Base-by-base conservation (phyloP, 2,888 invertebrate genomes). In the Clostera curtula region DNA sequence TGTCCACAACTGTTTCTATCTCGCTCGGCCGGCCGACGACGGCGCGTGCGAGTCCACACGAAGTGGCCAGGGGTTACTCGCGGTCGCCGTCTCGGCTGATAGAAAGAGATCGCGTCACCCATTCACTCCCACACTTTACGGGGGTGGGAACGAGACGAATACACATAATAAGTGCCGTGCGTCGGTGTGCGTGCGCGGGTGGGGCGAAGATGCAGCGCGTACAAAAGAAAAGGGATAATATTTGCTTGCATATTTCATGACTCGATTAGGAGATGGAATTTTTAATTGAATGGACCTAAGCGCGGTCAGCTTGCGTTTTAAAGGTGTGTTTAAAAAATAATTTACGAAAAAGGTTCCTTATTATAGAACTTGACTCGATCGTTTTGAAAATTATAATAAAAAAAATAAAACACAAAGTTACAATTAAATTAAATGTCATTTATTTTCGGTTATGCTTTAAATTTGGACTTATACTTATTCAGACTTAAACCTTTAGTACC, bases 211-310 rank as follows among this genome's bases (percentile, higher is more conserved):
- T 82, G 80, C 82, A 82, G 56, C 76, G 74, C 73, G 75, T 75
- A 74, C 79, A 80, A 82, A 80, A 80, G 79, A 79, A 82, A 82
- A 82, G 77, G 82, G 82, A 82, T 82, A 83, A 79, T 82, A 83
- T 82, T 83, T 83, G 80, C 83, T 69, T 83, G 82, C 82, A 82
- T 83, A 82, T 82, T 83, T 83, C 73, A 83, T 80, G 79, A 80
- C 83, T 83, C 82, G 82, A 82, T 83, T 82, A 82, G 73, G 67
- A 76, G 82, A 83, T 82, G 77, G 82, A 82, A 83, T 82, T 83
- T 82, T 83, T 83, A 82, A 83, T 82, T 82, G 75, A 70, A 76
- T 67, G 76, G 76, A 77, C 79, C 57, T 45, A 49, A 61, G 58
- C 61, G 62, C 72, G 80, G 80, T 80, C 82, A 80, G 67, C 71